A percentile compares a stretch with the other conserved stretches of the same genome.
phyloP scores from a whole-genome alignment of 92 coral and sea anemone genomes.

The Pocillopora grandis region DNA sequence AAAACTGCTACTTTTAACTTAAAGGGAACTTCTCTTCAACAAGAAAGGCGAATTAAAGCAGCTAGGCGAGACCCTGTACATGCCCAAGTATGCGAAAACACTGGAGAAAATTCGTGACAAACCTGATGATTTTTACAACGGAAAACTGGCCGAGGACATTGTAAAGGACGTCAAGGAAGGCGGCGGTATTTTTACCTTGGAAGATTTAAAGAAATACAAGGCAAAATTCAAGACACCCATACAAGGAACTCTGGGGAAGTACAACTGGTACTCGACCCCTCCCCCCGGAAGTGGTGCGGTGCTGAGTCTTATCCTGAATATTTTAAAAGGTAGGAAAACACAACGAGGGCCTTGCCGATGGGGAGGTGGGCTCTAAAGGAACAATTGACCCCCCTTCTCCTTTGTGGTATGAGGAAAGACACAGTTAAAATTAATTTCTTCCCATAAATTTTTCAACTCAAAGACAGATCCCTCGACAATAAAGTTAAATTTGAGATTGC shows the following conservation, averaged over 20 bases:
- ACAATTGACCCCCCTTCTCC: too few relatives aligned
- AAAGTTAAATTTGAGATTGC: too few relatives aligned
- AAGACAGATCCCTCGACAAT: too few relatives aligned
- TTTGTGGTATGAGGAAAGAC: too few relatives aligned
- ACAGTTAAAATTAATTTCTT: too few relatives aligned
- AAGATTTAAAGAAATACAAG: constrained; percentile 62
- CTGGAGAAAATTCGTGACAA: constrained; percentile 64
- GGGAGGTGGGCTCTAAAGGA: too few relatives aligned
- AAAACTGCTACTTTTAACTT: neutral
- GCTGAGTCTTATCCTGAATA: constrained; percentile 72
- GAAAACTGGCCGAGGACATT: constrained; percentile 68
- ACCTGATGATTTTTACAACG: constrained; percentile 72
- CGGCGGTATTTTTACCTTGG: constrained; percentile 71
- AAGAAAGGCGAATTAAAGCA: constrained; percentile 58
- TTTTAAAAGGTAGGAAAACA: constrained; percentile 67
- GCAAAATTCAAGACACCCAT: constrained; percentile 51
- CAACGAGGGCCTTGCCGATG: neutral
- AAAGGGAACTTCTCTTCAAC: constrained; percentile 66
- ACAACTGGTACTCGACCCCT: constrained; percentile 52
- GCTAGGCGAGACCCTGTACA: constrained; percentile 62
- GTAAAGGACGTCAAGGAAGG: constrained; percentile 62
- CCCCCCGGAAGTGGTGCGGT: constrained; percentile 93
- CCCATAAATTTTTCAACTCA: too few relatives aligned
- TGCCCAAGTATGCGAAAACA: constrained; percentile 70
- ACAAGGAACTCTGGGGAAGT: constrained; percentile 36